Conservation (phyloP, 2,113 vertebrate genomes). For the Corythaeola cristata region DNA sequence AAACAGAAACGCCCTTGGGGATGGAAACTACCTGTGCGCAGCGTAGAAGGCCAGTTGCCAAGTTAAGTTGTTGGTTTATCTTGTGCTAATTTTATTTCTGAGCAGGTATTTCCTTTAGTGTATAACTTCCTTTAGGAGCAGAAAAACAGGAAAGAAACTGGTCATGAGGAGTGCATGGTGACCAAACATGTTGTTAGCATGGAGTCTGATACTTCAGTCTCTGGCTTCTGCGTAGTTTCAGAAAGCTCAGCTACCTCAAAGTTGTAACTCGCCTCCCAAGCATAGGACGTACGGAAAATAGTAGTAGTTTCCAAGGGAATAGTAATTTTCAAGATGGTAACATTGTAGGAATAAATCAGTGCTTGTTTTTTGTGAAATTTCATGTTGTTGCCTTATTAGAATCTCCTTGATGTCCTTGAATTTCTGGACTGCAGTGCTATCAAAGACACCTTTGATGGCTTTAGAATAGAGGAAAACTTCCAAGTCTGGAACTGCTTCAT, state of each 20-base stretch:
- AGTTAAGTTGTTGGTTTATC: constrained; percentile 28
- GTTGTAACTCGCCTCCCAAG: background rate
- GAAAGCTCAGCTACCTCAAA: background rate
- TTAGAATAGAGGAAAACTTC: constrained; percentile 25
- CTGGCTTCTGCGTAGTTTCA: background rate
- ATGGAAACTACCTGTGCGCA: constrained; percentile 5
- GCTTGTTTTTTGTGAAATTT: background rate
- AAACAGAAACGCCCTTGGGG: constrained; percentile 25
- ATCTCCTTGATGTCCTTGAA: background rate
- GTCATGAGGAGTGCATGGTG: background rate
- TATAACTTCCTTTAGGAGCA: constrained; percentile 13
- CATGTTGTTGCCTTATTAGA: background rate
- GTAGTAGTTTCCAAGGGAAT: background rate
- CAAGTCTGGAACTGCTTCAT: constrained; percentile 20
- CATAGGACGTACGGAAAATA: background rate
- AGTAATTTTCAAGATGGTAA: background rate
- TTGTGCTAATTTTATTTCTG: constrained; percentile 9
- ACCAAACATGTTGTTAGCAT: background rate
- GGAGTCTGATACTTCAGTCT: background rate
- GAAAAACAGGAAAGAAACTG: constrained; percentile 10
- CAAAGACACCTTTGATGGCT: constrained; percentile 46
- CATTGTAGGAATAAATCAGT: background rate
- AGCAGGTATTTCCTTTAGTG: constrained; percentile 22
- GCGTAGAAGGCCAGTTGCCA: background rate
- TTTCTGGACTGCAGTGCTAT: background rate